These are phyloP conservation scores for Meta bourneti DNA, from an alignment of 2,888 invertebrate species.

Conservation along the genomic window DNA sequence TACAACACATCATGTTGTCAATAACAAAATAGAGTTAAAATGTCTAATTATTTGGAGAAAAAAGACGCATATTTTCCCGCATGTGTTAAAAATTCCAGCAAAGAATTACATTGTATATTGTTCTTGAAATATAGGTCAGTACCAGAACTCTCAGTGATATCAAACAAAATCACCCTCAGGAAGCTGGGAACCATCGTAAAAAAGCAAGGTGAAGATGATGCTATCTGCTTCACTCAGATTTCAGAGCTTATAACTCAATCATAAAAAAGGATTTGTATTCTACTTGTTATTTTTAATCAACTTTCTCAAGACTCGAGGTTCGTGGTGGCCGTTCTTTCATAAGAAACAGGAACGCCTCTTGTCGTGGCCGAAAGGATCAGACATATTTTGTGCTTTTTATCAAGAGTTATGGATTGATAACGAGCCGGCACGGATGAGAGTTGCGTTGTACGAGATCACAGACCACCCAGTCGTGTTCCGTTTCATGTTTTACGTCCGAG, in stretches of 20 bases:
- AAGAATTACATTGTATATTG: neutral
- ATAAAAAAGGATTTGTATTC: neutral
- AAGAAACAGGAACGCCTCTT: neutral
- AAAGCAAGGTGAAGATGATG: neutral
- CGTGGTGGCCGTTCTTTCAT: neutral
- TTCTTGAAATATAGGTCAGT: neutral
- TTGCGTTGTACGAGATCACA: neutral
- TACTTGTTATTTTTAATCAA: neutral
- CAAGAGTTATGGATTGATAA: neutral
- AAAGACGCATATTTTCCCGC: neutral
- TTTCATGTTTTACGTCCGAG: no score
- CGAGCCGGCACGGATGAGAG: neutral
- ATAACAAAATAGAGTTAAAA: no score
- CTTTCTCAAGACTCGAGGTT: neutral
- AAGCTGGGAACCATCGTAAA: neutral
- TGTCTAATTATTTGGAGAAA: no score
- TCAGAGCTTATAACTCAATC: neutral
- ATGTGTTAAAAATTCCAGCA: neutral
- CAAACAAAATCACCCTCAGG: neutral
- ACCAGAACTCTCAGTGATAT: neutral
- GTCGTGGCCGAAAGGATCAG: neutral
- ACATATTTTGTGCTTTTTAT: neutral
- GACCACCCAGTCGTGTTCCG: neutral
- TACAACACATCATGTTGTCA: no score
- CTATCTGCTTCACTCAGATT: neutral